Base-by-base conservation (phyloP, 2,797 vertebrate genomes). In the Pseudomugil tenellus region DNA sequence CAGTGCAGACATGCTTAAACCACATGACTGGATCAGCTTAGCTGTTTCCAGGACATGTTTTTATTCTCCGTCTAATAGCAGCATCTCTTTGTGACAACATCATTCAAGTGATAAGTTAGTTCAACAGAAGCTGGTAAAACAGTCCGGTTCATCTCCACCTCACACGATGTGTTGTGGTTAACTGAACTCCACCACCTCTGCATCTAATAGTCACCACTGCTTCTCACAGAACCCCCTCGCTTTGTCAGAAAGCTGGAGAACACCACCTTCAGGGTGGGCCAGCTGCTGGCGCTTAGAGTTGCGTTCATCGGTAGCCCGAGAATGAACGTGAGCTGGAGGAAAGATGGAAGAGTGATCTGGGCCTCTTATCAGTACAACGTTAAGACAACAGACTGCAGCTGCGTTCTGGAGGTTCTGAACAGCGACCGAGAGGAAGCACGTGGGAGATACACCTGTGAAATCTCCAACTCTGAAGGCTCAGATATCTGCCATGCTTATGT, bases 161-260 rank as follows among this genome's bases (percentile, higher is more conserved):
- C 29, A 31, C 6, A 31, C 29, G 29, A 31, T 31, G 29, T 31
- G 29, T 31, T 31, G 29, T 31, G 29, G 29, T 31, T 31, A 6
- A 31, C 29, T 3, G 29, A 31, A 6, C 29, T 31, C 29, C 29
- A 60, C 70, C 43, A 60, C 32, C 56, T 83, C 23, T 64, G 28
- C 70, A 23, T 51, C 74, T 89, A 79, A 88, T 67, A 28, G 64
- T 28, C 58, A 59, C 60, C 67, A 68, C 67, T 84, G 67, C 74
- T 70, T 55, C 75, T 79, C 79, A 68, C 74, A 93, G 91, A 90
- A 76, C 81, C 84, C 21, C 80, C 95, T 65, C 79, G 81, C 26
- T 98, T 98, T 91, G 92, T 96, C 87, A 96, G 95, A 84, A 97
- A 93, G 84, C 86, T 97, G 83, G 95, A 94, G 1, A 95, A 96